Evolutionary conservation across 2,797 vertebrate species (phyloP).

Genomic region (Heliangelus exortis): DNA sequence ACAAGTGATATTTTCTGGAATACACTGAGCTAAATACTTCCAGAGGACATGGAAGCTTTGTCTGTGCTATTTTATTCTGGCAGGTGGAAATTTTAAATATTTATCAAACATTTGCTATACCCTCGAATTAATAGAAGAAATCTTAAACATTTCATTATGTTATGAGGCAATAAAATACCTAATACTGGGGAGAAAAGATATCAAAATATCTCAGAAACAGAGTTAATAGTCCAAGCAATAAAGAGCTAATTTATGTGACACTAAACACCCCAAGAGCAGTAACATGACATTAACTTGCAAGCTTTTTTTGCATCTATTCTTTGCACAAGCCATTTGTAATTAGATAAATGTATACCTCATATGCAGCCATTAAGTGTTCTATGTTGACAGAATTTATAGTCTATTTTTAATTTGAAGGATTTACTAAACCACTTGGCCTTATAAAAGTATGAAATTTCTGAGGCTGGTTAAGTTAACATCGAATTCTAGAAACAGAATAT

Average conservation of each 20-base stretch:
- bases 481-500: background rate
- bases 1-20: background rate
- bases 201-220: background rate
- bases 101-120: background rate
- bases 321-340: background rate
- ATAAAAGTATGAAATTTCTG: background rate
- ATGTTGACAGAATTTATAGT: background rate
- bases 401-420: background rate
- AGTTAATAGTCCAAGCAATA: background rate
- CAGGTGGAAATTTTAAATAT: constrained; percentile 42
- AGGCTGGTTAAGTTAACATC: background rate
- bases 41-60: background rate
- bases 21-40: background rate
- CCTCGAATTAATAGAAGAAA: background rate
- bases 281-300: background rate
- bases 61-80: background rate
- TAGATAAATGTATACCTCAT: background rate
- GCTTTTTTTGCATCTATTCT: background rate
- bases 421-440: background rate
- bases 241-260: background rate
- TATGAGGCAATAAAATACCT: background rate
- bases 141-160: background rate
- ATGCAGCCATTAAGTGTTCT: background rate
- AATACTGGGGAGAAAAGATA: background rate
- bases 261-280: too few species aligned